Evolutionary conservation across 2,797 vertebrate genomes (phyloP), one percentile per base, ranked within the genome.

Genomic region (Gobionotothen gibberifrons): DNA sequence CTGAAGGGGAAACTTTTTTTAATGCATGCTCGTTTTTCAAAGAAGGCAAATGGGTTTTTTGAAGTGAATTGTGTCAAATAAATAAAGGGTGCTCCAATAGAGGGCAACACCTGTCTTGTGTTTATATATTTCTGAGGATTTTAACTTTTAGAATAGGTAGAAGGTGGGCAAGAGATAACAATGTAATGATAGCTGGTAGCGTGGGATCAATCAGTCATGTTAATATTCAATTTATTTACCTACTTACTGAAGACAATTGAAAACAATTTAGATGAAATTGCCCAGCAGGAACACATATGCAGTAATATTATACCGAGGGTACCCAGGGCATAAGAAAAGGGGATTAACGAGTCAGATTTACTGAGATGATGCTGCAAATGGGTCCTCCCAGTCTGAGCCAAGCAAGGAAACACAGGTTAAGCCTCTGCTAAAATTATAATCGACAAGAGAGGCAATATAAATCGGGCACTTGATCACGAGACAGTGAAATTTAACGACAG

Each of bases 1-100:
- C 72, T 71, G 73, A 79, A 83, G 76, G 67, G 70, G 74, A 85
- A 83, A 71, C 59, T 36, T 73, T 72, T 72, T 83, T 85, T 76
- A 87, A 89, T 86, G 78, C 82, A 82, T 58, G 71, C 52, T 16
- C 53, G 32, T 68, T 63, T 63, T 67, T 75, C 70, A 22, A 66
- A 78, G 43, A 85, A 76, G 78, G 42, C 0, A 8, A 72, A 80
- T 55, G 39, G 46, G 32, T 69, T 71, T 73, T 69, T 63, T 46
- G 13, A 47, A 53, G 64, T 78, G 69, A 82, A 84, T 63, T 66
- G 83, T 81, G 44, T 61, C 70, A 76, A 65, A 78, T 63, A 80
- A 71, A 77, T 69, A 68, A 60, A 68, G 26, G 61, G 40, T 61
- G 59, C 69, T 81, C 58, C 11, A 21, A 70, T 53, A 63, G 47